These are phyloP conservation scores for Argyrosomus regius DNA, from an alignment of 2,797 vertebrate species.

Conservation along the genomic window DNA sequence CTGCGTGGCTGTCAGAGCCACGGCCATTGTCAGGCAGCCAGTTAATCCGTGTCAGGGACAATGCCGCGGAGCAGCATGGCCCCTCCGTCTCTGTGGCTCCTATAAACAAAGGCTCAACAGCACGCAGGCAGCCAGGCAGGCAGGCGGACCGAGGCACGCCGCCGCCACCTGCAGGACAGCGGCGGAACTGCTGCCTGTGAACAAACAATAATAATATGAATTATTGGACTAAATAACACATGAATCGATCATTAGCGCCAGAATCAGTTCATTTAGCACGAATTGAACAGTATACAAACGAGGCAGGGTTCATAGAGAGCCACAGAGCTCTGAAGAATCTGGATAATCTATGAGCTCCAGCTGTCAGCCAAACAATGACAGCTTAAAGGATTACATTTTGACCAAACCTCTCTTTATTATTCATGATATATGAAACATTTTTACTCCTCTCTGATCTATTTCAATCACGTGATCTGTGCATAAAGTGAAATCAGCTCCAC, in stretches of 20 bases:
- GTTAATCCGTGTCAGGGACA: conserved; percentile 85
- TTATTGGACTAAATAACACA: conserved; percentile 1
- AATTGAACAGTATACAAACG: neutral
- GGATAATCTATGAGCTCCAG: neutral
- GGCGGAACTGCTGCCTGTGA: neutral
- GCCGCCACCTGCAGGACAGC: conserved; percentile 62
- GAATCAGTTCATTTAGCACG: too few relatives aligned
- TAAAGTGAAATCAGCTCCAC: too few relatives aligned
- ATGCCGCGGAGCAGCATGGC: conserved; percentile 85
- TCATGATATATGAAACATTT: neutral
- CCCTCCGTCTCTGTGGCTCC: conserved; percentile 87
- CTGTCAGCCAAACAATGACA: conserved; percentile 6
- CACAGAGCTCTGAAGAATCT: neutral
- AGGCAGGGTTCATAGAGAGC: neutral
- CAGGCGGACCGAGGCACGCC: conserved; percentile 39
- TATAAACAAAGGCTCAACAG: conserved; percentile 89
- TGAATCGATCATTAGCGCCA: too few relatives aligned
- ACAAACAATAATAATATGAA: conserved; percentile 14
- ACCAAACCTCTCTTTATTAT: neutral
- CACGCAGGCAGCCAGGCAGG: conserved; percentile 76
- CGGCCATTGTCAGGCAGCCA: conserved; percentile 75
- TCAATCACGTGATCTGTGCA: too few relatives aligned
- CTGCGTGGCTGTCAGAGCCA: conserved; percentile 69
- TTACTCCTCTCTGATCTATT: too few relatives aligned
- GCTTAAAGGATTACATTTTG: neutral